phyloP scores from a whole-genome alignment of 2,797 vertebrate genomes.

The Sebastolobus alascanus region DNA sequence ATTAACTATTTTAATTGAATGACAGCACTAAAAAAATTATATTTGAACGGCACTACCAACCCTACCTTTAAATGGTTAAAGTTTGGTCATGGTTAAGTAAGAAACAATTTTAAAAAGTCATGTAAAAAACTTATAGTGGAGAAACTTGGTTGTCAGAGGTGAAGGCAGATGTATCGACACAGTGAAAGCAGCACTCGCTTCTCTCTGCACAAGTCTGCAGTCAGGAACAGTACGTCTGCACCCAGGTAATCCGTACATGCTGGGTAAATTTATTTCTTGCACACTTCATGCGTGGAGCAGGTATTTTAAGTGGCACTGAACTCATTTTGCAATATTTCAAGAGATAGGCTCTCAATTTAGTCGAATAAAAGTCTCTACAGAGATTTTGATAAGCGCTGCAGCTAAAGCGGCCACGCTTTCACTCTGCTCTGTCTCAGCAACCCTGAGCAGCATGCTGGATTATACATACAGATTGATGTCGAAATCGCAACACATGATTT shows the following conservation, averaged over 20 bases:
- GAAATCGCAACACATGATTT: neutral
- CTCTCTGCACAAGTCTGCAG: constrained; percentile 16
- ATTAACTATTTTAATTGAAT: neutral
- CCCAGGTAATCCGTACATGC: constrained; percentile 30
- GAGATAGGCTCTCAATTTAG: constrained; percentile 36
- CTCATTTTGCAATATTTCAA: constrained; percentile 32
- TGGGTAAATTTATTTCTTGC: constrained; percentile 14
- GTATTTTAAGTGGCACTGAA: constrained; percentile 40
- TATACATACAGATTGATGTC: constrained; percentile 6
- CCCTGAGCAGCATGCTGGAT: neutral
- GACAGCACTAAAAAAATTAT: neutral
- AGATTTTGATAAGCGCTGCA: constrained; percentile 29
- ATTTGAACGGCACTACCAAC: neutral
- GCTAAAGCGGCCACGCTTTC: constrained; percentile 4
- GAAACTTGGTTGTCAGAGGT: constrained; percentile 26
- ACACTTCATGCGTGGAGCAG: constrained; percentile 10
- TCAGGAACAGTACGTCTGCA: constrained; percentile 23
- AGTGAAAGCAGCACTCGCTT: constrained; percentile 10
- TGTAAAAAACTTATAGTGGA: neutral
- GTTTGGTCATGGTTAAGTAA: constrained; percentile 13
- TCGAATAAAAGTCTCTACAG: constrained; percentile 39
- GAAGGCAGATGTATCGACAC: constrained; percentile 16
- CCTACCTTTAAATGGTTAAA: constrained; percentile 4
- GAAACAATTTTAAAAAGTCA: constrained; percentile 15
- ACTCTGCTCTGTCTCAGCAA: constrained; percentile 2